phyloP scores from a whole-genome alignment of 2,113 vertebrate species.

The Megalops atlanticus region DNA sequence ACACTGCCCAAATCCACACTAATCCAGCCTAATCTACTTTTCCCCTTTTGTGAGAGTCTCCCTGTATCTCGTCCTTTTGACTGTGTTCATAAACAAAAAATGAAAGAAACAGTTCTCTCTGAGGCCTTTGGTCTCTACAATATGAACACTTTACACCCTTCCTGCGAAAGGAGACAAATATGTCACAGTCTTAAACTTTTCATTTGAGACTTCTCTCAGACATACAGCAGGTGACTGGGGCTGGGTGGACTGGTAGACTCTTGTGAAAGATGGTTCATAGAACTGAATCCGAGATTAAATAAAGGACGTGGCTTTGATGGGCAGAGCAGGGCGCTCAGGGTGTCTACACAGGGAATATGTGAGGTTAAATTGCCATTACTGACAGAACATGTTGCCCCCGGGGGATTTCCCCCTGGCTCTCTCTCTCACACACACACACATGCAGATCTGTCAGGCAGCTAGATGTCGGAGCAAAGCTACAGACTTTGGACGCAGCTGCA shows the following conservation, averaged over 20 bases:
- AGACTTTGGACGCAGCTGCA: no score
- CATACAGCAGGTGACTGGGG: not conserved
- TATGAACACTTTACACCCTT: not conserved
- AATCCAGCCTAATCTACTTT: conserved; percentile 18
- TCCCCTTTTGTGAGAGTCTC: not conserved
- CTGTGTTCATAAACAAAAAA: conserved; percentile 33
- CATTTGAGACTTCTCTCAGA: not conserved
- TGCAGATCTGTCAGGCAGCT: not conserved
- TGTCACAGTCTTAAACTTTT: not conserved
- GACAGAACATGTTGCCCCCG: not conserved
- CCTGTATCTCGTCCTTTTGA: conserved; percentile 23
- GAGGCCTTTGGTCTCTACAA: not conserved
- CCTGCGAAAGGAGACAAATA: not conserved
- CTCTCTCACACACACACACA: not conserved
- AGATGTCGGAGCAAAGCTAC: not conserved
- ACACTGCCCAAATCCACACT: not conserved
- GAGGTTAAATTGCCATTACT: not conserved
- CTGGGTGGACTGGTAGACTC: not conserved
- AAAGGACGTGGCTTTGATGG: not conserved
- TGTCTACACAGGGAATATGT: not conserved
- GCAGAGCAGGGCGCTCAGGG: not conserved
- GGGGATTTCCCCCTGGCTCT: not conserved
- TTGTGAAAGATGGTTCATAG: no score
- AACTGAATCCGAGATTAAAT: no score
- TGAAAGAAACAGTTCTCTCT: conserved; percentile 34